These are phyloP conservation scores for Seriola quinqueradiata DNA, from an alignment of 2,113 vertebrate genomes.

Conservation along the genomic window DNA sequence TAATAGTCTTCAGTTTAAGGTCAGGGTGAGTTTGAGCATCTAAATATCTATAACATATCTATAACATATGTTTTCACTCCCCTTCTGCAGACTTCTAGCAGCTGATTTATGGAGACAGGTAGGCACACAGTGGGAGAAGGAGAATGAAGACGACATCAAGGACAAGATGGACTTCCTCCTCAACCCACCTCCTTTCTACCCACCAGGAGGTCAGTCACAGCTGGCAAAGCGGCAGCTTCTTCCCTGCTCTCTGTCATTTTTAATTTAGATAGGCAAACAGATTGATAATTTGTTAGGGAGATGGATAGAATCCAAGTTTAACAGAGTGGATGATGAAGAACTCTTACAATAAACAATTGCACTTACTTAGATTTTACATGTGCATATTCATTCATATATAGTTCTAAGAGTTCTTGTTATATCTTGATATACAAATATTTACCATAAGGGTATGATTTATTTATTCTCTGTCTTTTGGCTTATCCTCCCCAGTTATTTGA, in stretches of 20 bases:
- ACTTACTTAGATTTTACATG: not conserved
- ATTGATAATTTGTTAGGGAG: not conserved
- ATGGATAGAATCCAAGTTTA: not conserved
- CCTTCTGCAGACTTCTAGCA: constrained; percentile 86
- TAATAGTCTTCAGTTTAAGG: not conserved
- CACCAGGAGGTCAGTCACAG: constrained; percentile 86
- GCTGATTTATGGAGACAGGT: constrained; percentile 89
- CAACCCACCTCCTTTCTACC: constrained; percentile 85
- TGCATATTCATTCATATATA: not conserved
- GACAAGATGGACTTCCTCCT: constrained; percentile 94
- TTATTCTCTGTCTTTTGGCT: not conserved
- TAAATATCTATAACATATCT: not conserved
- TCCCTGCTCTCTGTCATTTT: not conserved
- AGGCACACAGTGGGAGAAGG: constrained; percentile 94
- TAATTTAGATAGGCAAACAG: not conserved
- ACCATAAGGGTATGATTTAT: not conserved
- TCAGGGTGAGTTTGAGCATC: not conserved
- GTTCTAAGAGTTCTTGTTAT: not conserved
- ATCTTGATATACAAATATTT: not conserved
- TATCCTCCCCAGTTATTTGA: not conserved
- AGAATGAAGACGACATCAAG: constrained; percentile 96
- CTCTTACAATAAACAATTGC: not conserved
- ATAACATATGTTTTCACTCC: not conserved
- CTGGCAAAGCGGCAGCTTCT: not conserved
- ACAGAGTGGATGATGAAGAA: not conserved